Evolutionary conservation across 2,888 invertebrate genomes (phyloP), one percentile per base, ranked within the genome.

Genomic region (Periphyllus acericola): DNA sequence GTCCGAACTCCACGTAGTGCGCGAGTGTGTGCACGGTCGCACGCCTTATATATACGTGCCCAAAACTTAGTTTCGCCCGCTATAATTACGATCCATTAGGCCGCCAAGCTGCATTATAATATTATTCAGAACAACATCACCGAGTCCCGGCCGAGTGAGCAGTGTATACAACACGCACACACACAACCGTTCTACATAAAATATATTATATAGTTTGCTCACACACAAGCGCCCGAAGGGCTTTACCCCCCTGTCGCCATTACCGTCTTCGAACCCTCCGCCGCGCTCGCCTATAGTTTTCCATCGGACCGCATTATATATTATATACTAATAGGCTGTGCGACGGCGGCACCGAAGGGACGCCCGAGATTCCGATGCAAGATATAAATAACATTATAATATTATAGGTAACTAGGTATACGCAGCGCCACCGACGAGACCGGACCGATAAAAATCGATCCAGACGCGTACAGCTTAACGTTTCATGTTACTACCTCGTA

Each of bases 61-160:
- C 76, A 0, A 78, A 85, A 85, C 84, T 76, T 79, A n/a, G 68
- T 78, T 78, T 79, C 71, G 34, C 52, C 78, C 76, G 78, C 52
- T 85, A 71, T 85, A 85, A 85, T 79, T 79, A 85, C 85, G 52
- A 79, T 78, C 84, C 85, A 85, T 85, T 79, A 85, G 78, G 52
- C 84, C 66, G 46, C 52, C 68, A 25, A 52, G 60, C 76, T 11
- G 72, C 17, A 32, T 78, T 80, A 83, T 78, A 84, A 84, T 84
- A 68, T 84, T 84, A 78, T 84, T 76, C 66, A 46, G 66, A 76
- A 84, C 46, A 76, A 76, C 40, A 66, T 60, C 83, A 1, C 75
- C 74, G 40, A 40, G 55, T 46, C 14, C 14, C 46, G 46, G 46
- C 46, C 46, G 46, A 46, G 46, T 46, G 46, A 46, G 46, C 46